Conservation (phyloP, 2,888 invertebrate genomes). For the Monopis laevigella region DNA sequence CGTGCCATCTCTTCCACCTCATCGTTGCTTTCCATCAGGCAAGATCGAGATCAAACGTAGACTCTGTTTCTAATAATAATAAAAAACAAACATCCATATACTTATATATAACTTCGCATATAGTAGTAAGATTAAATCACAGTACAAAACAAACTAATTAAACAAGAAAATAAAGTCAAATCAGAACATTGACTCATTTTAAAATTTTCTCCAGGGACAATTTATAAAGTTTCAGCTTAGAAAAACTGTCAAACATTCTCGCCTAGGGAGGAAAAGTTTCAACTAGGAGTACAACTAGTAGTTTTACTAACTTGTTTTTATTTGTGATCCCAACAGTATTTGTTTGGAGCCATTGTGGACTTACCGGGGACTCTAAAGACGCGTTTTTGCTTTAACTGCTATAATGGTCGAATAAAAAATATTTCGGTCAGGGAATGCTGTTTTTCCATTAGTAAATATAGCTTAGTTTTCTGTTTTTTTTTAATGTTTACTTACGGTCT, state of each 20-base stretch:
- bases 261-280: slow-evolving; percentile 38
- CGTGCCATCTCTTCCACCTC: no score
- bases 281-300: slow-evolving; percentile 29
- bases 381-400: slow-evolving; percentile 7
- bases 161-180: no score
- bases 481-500: no score
- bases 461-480: slow-evolving; percentile 2
- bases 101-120: no score
- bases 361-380: neutral
- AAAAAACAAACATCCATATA: no score
- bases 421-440: slow-evolving; percentile 4
- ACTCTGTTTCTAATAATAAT: no score
- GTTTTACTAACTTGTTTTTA: slow-evolving; percentile 45
- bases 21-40: no score
- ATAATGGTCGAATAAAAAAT: slow-evolving; percentile 4
- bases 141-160: no score
- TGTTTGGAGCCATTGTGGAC: slow-evolving; percentile 3
- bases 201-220: neutral
- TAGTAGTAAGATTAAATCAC: no score
- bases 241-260: slow-evolving; percentile 46
- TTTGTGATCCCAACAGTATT: slow-evolving; percentile 22
- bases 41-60: no score
- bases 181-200: no score
- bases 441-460: slow-evolving; percentile 6
- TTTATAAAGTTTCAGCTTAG: slow-evolving; percentile 3